Evolutionary conservation across 1,140 invertebrate genomes (phyloP), one percentile per base, ranked within the genome.

Genomic region (Dryas iulia): DNA sequence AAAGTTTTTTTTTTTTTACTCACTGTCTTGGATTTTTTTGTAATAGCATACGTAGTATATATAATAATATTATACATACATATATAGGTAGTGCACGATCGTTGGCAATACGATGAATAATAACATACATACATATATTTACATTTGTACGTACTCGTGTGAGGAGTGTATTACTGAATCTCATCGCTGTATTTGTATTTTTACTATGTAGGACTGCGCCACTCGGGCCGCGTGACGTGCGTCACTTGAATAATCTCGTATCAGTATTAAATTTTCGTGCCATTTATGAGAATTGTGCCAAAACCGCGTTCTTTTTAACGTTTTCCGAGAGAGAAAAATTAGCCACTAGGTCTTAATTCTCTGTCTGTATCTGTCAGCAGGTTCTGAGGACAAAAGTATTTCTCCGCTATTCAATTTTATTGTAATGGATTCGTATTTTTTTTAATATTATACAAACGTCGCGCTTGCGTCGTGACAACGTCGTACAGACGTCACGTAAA

Each of bases 141-240:
- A 47, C 39, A 47, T 47, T 18, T 39, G 14, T 47, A 47, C 21
- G 21, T 47, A 78, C 62, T 63, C 61, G 8, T 62, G 58, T 57
- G 70, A 77, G 78, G 69, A 79, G 78, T 76, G 79, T 82, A 71
- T n/a, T 52, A 57, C 66, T 77, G 83, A 87, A 86, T 87, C 81
- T 89, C 85, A 80, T 74, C 68, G 80, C 79, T 81, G 79, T 78
- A 84, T 67, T n/a, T 83, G 81, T 87, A 84, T 82, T 79, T 80
- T 77, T 81, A 72, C 66, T 58, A 65, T 66, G 52, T 31, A 35
- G 61, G 39, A 69, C 47, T 56, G 28, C 31, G 65, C 66, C n/a
- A 61, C 64, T 65, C 66, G 62, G 72, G 79, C 74, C 72, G 68
- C 23, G 72, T 73, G 78, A 69, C 73, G 69, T 71, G 71, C 69